Percentiles rank a stretch among this genome's conserved stretches.
These are phyloP conservation scores for Lineus longissimus DNA, from an alignment of 1,140 invertebrate species.

Conservation along the genomic window DNA sequence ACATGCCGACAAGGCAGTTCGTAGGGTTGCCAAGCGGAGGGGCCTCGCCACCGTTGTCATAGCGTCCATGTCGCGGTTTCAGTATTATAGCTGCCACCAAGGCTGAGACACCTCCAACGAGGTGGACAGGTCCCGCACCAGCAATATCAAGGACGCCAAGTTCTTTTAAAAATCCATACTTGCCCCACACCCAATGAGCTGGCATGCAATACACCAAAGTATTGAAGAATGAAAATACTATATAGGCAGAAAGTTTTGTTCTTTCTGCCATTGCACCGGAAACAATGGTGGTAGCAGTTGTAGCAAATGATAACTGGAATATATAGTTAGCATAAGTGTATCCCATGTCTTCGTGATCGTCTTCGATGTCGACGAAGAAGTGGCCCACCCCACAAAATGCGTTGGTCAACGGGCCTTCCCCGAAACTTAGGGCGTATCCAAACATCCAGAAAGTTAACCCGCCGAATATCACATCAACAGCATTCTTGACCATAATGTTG, in stretches of 20 bases:
- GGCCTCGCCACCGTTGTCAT: slow-evolving; percentile 65
- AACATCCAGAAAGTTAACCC: slow-evolving; percentile 90
- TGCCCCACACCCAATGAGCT: slow-evolving; percentile 69
- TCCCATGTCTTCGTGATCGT: slow-evolving; percentile 38
- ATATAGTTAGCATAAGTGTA: slow-evolving; percentile 4
- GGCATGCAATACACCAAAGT: slow-evolving; percentile 81
- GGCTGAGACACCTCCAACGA: slow-evolving; percentile 72
- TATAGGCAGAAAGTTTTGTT: slow-evolving; percentile 56
- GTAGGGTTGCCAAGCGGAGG: slow-evolving; percentile 80
- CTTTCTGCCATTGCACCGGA: slow-evolving; percentile 59
- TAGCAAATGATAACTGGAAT: slow-evolving; percentile 21
- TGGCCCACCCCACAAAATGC: slow-evolving; percentile 62
- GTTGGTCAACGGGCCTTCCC: slow-evolving; percentile 65
- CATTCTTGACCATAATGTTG: slow-evolving; percentile 59
- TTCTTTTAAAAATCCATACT: not conserved
- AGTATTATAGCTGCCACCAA: slow-evolving; percentile 83
- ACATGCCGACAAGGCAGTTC: slow-evolving; percentile 84
- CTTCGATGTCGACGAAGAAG: slow-evolving; percentile 50
- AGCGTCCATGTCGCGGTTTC: slow-evolving; percentile 77
- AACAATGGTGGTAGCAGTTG: slow-evolving; percentile 33
- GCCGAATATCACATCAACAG: slow-evolving; percentile 70
- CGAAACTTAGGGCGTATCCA: slow-evolving; percentile 85
- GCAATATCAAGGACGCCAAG: slow-evolving; percentile 53
- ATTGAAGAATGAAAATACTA: slow-evolving; percentile 55
- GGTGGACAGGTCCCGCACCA: slow-evolving; percentile 78